These are phyloP conservation scores for Spodoptera littoralis DNA, from an alignment of 2,888 invertebrate genomes.

Conservation along the genomic window DNA sequence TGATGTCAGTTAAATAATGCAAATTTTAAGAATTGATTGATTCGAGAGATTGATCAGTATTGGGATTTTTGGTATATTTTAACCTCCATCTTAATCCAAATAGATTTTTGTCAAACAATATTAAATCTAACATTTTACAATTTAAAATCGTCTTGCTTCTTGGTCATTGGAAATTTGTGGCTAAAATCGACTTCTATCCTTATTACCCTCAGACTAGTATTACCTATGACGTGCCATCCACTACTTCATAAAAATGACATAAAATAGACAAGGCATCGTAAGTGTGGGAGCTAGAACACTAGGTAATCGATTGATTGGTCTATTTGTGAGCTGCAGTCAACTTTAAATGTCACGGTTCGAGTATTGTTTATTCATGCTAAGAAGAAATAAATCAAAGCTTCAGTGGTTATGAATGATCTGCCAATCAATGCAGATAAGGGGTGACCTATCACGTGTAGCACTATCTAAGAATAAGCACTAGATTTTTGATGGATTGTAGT, in stretches of 20 bases:
- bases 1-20: no score
- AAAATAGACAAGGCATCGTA: constrained; percentile 14
- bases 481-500: neutral
- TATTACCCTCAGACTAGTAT: no score
- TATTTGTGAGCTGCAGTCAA: constrained; percentile 38
- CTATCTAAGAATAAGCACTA: constrained; percentile 9
- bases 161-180: no score
- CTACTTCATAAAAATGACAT: neutral
- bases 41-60: no score
- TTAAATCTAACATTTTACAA: no score
- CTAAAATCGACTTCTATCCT: no score
- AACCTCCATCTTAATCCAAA: no score
- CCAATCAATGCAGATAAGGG: constrained; percentile 3
- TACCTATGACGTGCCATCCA: no score
- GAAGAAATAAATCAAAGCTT: constrained; percentile 7
- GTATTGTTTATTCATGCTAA: constrained; percentile 18
- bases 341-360: constrained; percentile 28
- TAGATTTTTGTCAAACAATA: no score
- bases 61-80: no score
- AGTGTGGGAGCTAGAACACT: constrained; percentile 41
- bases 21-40: no score
- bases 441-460: constrained; percentile 12
- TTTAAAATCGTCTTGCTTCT: no score
- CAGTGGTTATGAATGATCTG: constrained; percentile 6
- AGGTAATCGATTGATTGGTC: constrained; percentile 39